These are phyloP conservation scores for Temnothorax longispinosus DNA, from an alignment of 1,140 invertebrate species.

Conservation along the genomic window DNA sequence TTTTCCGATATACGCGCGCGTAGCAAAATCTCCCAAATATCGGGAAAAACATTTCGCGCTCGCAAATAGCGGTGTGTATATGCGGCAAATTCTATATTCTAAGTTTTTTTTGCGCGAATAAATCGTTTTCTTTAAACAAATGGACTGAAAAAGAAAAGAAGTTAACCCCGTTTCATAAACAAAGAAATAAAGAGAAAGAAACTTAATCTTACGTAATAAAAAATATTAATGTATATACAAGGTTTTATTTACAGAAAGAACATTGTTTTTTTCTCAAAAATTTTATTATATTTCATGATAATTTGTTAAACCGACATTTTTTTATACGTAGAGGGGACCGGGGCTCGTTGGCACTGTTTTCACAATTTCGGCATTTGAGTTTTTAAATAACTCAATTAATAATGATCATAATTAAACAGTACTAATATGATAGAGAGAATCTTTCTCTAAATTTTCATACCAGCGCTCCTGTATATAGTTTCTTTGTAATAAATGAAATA, in stretches of 20 bases:
- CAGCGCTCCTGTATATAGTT: too few relatives aligned
- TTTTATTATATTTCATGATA: neutral
- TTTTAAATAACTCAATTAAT: too few relatives aligned
- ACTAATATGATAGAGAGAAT: too few relatives aligned
- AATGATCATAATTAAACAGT: too few relatives aligned
- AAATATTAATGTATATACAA: neutral
- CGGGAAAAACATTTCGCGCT: constrained; percentile 43
- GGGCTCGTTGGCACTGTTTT: too few relatives aligned
- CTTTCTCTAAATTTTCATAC: too few relatives aligned
- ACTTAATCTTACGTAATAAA: neutral
- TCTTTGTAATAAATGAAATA: too few relatives aligned
- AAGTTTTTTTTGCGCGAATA: neutral
- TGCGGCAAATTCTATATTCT: neutral
- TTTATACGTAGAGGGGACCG: neutral
- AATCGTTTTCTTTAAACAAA: neutral
- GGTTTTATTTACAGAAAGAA: neutral
- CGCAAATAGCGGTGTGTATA: constrained; percentile 10
- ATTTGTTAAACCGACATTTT: neutral
- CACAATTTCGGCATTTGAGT: too few relatives aligned
- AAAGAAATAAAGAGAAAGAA: neutral
- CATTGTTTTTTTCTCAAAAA: neutral
- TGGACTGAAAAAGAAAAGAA: neutral
- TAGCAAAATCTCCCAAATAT: constrained; percentile 46
- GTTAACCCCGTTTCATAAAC: neutral
- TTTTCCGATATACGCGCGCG: constrained; percentile 24